These are phyloP conservation scores for Orthonyx spaldingii DNA, from an alignment of 2,113 vertebrate genomes.

Conservation along the genomic window DNA sequence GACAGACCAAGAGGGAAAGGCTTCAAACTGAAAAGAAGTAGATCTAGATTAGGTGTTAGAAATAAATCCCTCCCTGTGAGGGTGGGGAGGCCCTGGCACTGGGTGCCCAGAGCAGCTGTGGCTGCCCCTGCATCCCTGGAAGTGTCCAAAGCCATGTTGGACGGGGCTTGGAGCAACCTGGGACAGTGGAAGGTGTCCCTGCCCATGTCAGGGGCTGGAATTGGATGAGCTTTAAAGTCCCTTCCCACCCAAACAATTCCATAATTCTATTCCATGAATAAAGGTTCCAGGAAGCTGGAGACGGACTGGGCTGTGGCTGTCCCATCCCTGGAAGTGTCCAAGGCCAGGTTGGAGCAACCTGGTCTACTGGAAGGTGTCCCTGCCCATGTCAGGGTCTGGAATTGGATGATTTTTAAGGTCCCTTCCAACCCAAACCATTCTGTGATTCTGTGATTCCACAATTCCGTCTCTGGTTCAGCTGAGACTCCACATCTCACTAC, in stretches of 20 bases:
- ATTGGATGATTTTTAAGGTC: too few relatives aligned
- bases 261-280: neutral
- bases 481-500: neutral
- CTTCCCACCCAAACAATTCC: neutral
- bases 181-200: neutral
- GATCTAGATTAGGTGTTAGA: neutral
- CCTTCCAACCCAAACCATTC: neutral
- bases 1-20: neutral
- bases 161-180: neutral
- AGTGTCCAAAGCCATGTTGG: neutral
- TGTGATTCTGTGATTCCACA: neutral
- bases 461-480: neutral
- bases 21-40: neutral
- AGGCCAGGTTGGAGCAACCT: neutral
- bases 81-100: neutral
- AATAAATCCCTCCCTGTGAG: neutral
- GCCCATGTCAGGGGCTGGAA: neutral
- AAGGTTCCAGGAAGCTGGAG: neutral
- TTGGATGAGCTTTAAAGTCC: neutral
- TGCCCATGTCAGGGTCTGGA: neutral
- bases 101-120: neutral
- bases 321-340: neutral
- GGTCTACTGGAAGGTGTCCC: neutral
- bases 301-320: neutral
- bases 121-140: neutral